phyloP scores from a whole-genome alignment of 2,888 invertebrate genomes.

The Ligdia adustata region DNA sequence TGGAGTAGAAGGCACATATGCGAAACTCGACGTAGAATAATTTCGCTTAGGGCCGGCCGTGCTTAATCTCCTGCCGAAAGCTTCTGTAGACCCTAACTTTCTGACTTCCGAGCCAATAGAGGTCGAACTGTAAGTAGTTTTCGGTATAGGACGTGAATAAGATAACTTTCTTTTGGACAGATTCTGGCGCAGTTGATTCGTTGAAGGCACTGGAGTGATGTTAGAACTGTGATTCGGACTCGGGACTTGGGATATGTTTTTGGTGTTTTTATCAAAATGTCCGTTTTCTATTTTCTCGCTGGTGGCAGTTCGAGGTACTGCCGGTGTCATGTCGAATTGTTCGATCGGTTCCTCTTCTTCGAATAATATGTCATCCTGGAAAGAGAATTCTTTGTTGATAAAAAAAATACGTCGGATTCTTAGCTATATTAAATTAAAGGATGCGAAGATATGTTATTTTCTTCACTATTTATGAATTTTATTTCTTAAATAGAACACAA shows the following conservation, averaged over 20 bases:
- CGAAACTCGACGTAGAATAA: conserved; percentile 91
- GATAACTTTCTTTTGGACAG: conserved; percentile 69
- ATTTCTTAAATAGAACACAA: no score
- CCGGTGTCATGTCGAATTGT: conserved; percentile 44
- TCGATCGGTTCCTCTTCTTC: conserved; percentile 73
- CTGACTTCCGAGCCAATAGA: conserved; percentile 83
- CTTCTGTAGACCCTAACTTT: conserved; percentile 68
- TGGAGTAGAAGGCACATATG: conserved; percentile 90
- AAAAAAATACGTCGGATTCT: neutral
- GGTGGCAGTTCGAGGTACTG: conserved; percentile 17
- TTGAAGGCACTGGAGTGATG: conserved; percentile 42
- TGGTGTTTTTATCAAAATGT: conserved; percentile 35
- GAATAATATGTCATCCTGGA: conserved; percentile 73
- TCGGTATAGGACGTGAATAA: conserved; percentile 60
- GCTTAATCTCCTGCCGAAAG: conserved; percentile 62
- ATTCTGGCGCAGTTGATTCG: conserved; percentile 58
- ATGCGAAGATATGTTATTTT: no score
- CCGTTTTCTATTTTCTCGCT: conserved; percentile 47
- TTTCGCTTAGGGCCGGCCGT: conserved; percentile 83
- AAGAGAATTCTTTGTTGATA: conserved; percentile 32
- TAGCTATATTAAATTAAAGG: conserved; percentile 1
- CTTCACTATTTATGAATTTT: no score
- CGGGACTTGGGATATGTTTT: conserved; percentile 43
- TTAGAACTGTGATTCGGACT: conserved; percentile 45
- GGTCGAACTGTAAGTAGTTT: conserved; percentile 82